Evolutionary conservation across 2,888 invertebrate species (phyloP), one percentile per base, ranked within the genome.

Genomic region (Andrena bicolor): DNA sequence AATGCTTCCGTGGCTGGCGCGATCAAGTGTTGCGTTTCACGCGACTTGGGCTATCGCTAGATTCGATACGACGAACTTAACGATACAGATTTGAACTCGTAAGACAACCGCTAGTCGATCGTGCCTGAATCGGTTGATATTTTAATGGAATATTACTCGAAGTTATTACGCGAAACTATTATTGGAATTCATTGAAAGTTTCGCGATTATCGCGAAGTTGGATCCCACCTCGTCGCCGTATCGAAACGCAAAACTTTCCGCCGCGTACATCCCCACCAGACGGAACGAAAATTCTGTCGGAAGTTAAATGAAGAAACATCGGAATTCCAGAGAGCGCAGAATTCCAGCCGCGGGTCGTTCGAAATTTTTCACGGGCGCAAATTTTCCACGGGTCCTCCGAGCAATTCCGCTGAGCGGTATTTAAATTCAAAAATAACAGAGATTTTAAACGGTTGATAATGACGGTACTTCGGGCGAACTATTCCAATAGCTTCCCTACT

Each of bases 231-330:
- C 78, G 72, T 58, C 69, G 26, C 60, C 63, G 68, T 56, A 76
- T 78, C 75, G 68, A 23, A 72, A 75, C 68, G 75, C 69, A 28
- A 83, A 83, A 83, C 68, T 82, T 82, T 72, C 60, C 26, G 64
- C 58, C 73, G 20, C 63, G 48, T 28, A 41, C 53, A 75, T 75
- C 49, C 53, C 53, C 13, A 30, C 28, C 48, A 13, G 32, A 35
- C 48, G 10, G 60, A 56, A 51, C 51, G 48, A 66, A 41, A 53
- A 66, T 20, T 20, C 23, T 23, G 41, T 28, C 35, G 61, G 28
- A 68, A 68, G 53, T 64, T 20, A 48, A 41, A 61, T 8, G 51
- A 69, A 56, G 79, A 51, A 30, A 26, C 32, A 20, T 8, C 16
- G n/a, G 49, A 5, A 28, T 51, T 53, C 23, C 26, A 7, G 28